Conservation (phyloP, 1,140 invertebrate species). For the Drosophila repleta region DNA sequence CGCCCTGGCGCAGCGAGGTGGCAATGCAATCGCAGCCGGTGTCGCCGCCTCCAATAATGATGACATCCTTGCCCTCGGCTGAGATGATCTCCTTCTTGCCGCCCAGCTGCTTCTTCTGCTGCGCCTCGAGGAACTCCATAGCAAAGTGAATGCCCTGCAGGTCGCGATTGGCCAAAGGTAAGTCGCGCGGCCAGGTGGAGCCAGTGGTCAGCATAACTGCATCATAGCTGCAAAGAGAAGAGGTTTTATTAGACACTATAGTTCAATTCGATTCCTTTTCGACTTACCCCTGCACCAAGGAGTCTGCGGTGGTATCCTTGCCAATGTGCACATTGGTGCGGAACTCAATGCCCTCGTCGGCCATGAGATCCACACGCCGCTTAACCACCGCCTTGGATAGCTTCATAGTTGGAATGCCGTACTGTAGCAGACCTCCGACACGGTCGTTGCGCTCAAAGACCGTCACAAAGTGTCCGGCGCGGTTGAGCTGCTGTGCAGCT, state of each 20-base stretch:
- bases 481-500: slow-evolving; percentile 97
- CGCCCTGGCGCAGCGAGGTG: slow-evolving; percentile 97
- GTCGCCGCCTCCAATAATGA: slow-evolving; percentile 99
- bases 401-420: slow-evolving; percentile 99
- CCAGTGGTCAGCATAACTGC: slow-evolving; percentile 96
- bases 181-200: slow-evolving; percentile 97
- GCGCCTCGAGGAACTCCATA: slow-evolving; percentile 98
- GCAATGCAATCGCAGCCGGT: slow-evolving; percentile 99
- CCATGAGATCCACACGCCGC: slow-evolving; percentile 93
- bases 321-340: slow-evolving; percentile 96
- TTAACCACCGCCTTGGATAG: slow-evolving; percentile 96
- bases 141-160: slow-evolving; percentile 96
- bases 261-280: background rate
- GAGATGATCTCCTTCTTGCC: slow-evolving; percentile 86
- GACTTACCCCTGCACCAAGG: slow-evolving; percentile 85
- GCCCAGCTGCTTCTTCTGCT: slow-evolving; percentile 98
- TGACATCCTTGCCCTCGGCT: slow-evolving; percentile 97
- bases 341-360: slow-evolving; percentile 96
- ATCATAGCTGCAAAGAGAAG: slow-evolving; percentile 86
- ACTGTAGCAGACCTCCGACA: slow-evolving; percentile 96
- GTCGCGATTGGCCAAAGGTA: slow-evolving; percentile 92
- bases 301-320: slow-evolving; percentile 93
- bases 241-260: background rate
- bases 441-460: slow-evolving; percentile 99
- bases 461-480: slow-evolving; percentile 95